Evolutionary conservation across 2,113 vertebrate genomes (phyloP).

Genomic region (Gracilinanus agilis): DNA sequence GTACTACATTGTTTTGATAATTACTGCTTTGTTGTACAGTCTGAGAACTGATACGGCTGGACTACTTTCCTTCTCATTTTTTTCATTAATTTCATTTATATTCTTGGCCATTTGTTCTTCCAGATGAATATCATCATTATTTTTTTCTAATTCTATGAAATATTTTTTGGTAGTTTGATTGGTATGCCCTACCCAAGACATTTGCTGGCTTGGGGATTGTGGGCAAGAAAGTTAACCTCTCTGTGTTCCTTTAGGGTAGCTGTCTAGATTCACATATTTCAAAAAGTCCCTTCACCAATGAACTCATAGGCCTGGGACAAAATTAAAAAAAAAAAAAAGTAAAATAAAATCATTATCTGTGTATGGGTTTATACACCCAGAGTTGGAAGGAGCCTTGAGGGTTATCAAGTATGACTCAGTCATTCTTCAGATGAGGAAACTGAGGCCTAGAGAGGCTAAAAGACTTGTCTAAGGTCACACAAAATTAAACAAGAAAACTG

Average conservation of each 20-base stretch:
- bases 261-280: neutral
- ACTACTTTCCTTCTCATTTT: too few species aligned
- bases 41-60: too few species aligned
- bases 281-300: neutral
- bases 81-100: too few species aligned
- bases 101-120: too few species aligned
- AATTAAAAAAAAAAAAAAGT: too few species aligned
- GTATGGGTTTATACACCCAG: neutral
- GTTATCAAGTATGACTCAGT: neutral
- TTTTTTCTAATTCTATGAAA: too few species aligned
- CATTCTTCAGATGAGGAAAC: neutral
- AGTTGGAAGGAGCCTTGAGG: neutral
- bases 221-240: neutral
- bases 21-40: too few species aligned
- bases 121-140: too few species aligned
- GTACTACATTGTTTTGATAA: too few species aligned
- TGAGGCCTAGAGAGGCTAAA: neutral
- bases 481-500: neutral
- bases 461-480: neutral
- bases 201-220: neutral
- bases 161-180: too few species aligned
- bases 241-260: neutral
- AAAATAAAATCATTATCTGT: neutral
- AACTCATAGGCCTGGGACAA: neutral
- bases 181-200: neutral